phyloP scores from a whole-genome alignment of 2,888 invertebrate species.

The Sthenelais limicola region DNA sequence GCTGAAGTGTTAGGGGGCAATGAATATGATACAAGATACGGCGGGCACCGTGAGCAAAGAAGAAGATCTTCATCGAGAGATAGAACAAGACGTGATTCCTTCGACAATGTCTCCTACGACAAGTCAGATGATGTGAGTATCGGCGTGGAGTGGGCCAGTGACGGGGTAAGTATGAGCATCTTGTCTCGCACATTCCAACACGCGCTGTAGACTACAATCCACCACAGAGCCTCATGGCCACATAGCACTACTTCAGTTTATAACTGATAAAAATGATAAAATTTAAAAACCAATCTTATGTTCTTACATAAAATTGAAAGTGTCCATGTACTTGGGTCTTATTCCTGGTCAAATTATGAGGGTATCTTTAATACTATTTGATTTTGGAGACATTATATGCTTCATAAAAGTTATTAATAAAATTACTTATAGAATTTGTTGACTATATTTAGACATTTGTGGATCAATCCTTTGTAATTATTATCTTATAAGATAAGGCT shows the following conservation, averaged over 20 bases:
- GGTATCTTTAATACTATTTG: too few relatives aligned
- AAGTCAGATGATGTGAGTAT: conserved; percentile 81
- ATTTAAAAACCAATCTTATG: too few relatives aligned
- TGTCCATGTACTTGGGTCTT: too few relatives aligned
- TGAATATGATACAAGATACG: conserved; percentile 60
- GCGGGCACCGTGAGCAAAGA: conserved; percentile 15
- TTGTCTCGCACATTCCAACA: conserved; percentile 10
- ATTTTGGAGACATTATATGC: too few relatives aligned
- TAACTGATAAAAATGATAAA: too few relatives aligned
- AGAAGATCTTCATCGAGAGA: conserved; percentile 34
- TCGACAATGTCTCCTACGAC: conserved; percentile 78
- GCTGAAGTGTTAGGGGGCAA: conserved; percentile 79
- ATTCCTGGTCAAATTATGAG: too few relatives aligned
- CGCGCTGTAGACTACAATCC: conserved; percentile 30
- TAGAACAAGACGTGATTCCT: conserved; percentile 76
- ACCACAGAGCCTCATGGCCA: conserved; percentile 13
- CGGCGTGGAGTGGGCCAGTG: conserved; percentile 64
- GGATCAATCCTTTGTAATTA: too few relatives aligned
- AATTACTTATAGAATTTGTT: too few relatives aligned
- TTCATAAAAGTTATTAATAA: too few relatives aligned
- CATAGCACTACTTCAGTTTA: conserved; percentile 31
- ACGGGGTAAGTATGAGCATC: conserved; percentile 61
- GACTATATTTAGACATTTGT: too few relatives aligned
- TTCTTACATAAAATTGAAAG: too few relatives aligned
- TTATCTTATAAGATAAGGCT: too few relatives aligned